Evolutionary conservation across 1,140 invertebrate species (phyloP).

Genomic region (Mya arenaria): DNA sequence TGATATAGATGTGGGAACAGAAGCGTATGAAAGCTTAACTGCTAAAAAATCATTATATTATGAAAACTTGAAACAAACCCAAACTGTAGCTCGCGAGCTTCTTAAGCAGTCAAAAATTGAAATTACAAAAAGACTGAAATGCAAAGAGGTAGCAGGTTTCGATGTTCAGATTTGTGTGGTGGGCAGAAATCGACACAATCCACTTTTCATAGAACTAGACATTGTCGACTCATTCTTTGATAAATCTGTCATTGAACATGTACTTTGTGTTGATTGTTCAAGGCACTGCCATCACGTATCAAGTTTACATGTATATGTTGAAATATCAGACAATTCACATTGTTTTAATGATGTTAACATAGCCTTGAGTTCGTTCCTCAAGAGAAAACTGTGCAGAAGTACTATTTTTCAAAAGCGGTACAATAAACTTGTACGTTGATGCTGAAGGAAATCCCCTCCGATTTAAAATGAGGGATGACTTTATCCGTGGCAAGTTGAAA

Average conservation of each 20-base stretch:
- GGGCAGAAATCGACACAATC: neutral
- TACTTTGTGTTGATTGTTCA: conserved; percentile 6
- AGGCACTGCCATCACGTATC: neutral
- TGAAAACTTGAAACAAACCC: neutral
- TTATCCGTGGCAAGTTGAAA: neutral
- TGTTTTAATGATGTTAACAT: neutral
- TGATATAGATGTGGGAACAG: neutral
- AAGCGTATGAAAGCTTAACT: neutral
- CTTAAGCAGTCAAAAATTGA: neutral
- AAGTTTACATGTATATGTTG: neutral
- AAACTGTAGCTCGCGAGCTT: neutral
- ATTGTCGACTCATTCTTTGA: neutral
- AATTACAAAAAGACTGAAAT: neutral
- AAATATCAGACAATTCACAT: neutral
- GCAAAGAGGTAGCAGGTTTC: neutral
- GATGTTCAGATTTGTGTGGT: neutral
- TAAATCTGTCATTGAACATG: neutral
- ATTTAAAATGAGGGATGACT: neutral
- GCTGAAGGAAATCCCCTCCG: neutral
- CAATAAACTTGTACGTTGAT: neutral
- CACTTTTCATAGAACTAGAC: neutral
- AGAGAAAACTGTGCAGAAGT: neutral
- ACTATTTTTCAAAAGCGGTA: neutral
- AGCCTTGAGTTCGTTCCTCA: neutral
- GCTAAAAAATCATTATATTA: neutral